Base-by-base conservation (phyloP, 2,888 invertebrate genomes). In the Cheilosia scutellata region DNA sequence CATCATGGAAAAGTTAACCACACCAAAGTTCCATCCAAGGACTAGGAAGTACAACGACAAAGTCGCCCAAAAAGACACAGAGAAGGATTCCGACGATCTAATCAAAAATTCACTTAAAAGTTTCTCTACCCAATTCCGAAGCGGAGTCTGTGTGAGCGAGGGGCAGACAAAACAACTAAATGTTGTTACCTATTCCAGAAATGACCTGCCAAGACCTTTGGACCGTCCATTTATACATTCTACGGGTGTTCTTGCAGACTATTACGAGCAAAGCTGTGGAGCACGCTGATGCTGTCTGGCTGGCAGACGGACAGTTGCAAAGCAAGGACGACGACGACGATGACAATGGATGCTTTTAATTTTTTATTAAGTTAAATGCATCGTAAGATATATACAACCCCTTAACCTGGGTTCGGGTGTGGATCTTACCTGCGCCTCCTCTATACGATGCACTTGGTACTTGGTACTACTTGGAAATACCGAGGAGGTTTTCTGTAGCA, bases 311-410 rank as follows among this genome's bases (percentile, higher is more conserved):
- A 27, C 42, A 44, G 27, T 16, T 29, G 20, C 51, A 33, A 29
- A 49, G n/a, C 7, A 31, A 16, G 42, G 42, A 68, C 42, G 44
- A 20, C 33, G 29, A 55, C 71, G 44, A 71, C 76, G 71, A 80
- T 80, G 86, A 86, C 86, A 86, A 86, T 86, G 80, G 80, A 86
- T 76, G 86, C 86, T 80, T 86, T 86, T 86, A 86, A 86, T 86
- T 86, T 80, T 80, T 86, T 86, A 86, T 86, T 76, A 86, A 86
- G 80, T 86, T 86, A 80, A 86, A 86, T 80, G 86, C 86, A 86
- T 86, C 76, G 80, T 76, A 86, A 86, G 86, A 86, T 86, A 86
- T 86, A 72, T 86, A 72, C 86, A 76, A 86, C 80, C 86, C 86
- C 86, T 80, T 84, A 80, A 66, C 84, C 74, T 55, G 33, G 55